Percentiles rank a stretch among this genome's conserved stretches.
Evolutionary conservation across 1,140 invertebrate genomes (phyloP).

Genomic region (Macrocentrus cingulum): DNA sequence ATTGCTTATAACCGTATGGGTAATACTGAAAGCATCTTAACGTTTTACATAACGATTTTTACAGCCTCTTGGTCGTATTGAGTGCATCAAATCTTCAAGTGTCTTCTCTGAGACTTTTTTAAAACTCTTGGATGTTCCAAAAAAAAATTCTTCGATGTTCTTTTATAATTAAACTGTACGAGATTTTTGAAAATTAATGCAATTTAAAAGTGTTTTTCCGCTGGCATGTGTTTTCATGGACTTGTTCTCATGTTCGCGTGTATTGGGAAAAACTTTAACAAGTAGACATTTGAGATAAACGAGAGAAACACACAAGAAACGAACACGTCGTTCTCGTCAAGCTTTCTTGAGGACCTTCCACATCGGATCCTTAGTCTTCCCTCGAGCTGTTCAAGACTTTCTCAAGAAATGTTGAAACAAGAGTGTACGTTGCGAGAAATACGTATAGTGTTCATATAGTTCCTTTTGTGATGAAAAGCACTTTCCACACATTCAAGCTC

Average conservation of each 20-base stretch:
- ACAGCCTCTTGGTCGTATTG: neutral
- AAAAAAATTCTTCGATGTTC: neutral
- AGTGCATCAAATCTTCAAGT: too few species aligned
- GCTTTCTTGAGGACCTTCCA: slow-evolving; percentile 21
- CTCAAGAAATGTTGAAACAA: slow-evolving; percentile 6
- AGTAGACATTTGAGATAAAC: slow-evolving; percentile 16
- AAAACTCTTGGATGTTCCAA: too few species aligned
- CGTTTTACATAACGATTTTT: neutral
- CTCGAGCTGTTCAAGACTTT: slow-evolving; percentile 14
- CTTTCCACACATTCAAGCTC: too few species aligned
- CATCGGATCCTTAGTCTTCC: slow-evolving; percentile 4
- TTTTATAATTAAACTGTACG: too few species aligned
- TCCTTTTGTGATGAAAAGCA: neutral
- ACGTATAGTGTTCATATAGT: neutral
- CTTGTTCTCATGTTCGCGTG: too few species aligned
- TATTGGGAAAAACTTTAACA: neutral
- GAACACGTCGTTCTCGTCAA: slow-evolving; percentile 7
- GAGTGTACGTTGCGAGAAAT: neutral
- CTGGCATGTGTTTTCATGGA: too few species aligned
- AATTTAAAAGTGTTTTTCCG: too few species aligned
- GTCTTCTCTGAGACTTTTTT: too few species aligned
- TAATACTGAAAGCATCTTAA: neutral
- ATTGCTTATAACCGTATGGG: slow-evolving; percentile 9
- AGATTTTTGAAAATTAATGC: too few species aligned
- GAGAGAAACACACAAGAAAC: slow-evolving; percentile 14